Percentiles rank a stretch among this genome's conserved stretches.
phyloP scores from a whole-genome alignment of 2,113 vertebrate species.

The Chamaea fasciata region DNA sequence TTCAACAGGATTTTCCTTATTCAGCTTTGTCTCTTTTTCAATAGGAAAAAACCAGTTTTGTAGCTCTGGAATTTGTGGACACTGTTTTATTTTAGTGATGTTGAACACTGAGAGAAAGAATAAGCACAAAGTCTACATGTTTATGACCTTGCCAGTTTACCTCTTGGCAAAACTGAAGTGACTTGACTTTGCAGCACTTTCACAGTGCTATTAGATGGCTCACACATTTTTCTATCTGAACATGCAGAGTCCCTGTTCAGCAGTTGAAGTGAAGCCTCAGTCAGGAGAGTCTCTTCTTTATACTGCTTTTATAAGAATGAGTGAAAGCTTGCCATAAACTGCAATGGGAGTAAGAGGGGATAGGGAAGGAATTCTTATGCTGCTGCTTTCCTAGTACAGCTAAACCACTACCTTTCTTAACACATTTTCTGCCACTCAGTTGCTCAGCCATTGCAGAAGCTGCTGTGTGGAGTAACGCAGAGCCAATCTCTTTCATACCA shows the following conservation, averaged over 20 bases:
- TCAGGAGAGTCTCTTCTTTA: not conserved
- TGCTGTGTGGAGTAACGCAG: not conserved
- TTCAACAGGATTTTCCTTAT: not conserved
- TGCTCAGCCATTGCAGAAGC: not conserved
- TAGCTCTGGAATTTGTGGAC: not conserved
- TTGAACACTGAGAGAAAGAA: not conserved
- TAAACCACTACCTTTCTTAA: not conserved
- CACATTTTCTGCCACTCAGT: not conserved
- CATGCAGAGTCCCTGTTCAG: not conserved
- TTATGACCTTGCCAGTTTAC: not conserved
- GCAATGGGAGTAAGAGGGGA: not conserved
- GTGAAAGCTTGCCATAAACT: not conserved
- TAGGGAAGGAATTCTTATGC: not conserved
- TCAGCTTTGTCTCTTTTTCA: not conserved
- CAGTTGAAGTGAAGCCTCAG: not conserved
- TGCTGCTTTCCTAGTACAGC: not conserved
- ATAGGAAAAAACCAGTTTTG: not conserved
- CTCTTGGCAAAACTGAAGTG: not conserved
- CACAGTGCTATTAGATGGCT: not conserved
- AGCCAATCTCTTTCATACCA: not conserved
- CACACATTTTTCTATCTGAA: not conserved
- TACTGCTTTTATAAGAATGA: not conserved
- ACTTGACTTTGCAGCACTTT: not conserved
- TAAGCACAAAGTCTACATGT: not conserved
- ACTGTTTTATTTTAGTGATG: not conserved